These are phyloP conservation scores for Antrozous pallidus DNA, from an alignment of 2,797 vertebrate genomes.

Conservation along the genomic window DNA sequence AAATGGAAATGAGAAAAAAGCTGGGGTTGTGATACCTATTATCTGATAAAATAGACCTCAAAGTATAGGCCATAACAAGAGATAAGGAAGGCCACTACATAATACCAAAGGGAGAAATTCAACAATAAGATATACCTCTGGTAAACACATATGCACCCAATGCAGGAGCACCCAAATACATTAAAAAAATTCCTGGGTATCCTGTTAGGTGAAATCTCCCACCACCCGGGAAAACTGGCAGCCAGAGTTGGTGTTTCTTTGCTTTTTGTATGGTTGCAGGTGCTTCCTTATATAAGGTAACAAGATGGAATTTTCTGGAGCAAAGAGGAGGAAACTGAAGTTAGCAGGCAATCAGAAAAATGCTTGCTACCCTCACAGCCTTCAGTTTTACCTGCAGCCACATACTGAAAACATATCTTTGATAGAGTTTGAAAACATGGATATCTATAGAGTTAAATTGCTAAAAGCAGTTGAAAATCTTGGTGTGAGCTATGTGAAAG, in stretches of 20 bases:
- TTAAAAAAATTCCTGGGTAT: too few species aligned
- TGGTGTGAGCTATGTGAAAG: slow-evolving; percentile 89
- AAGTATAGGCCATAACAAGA: too few species aligned
- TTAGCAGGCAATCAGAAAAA: slow-evolving; percentile 49
- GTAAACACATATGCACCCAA: too few species aligned
- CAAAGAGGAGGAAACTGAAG: slow-evolving; percentile 67
- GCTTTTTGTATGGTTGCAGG: background rate
- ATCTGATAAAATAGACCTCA: too few species aligned
- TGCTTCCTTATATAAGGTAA: slow-evolving; percentile 7
- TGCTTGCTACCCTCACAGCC: slow-evolving; percentile 87
- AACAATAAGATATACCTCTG: too few species aligned
- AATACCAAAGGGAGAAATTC: too few species aligned
- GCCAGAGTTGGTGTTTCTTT: too few species aligned
- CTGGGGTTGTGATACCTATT: too few species aligned
- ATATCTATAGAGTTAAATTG: slow-evolving; percentile 92
- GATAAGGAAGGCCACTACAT: too few species aligned
- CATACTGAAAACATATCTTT: slow-evolving; percentile 93
- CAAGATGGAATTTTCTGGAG: slow-evolving; percentile 79
- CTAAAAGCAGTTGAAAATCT: slow-evolving; percentile 93
- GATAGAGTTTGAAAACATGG: slow-evolving; percentile 92
- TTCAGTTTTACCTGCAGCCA: slow-evolving; percentile 93
- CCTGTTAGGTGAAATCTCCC: slow-evolving; percentile 62
- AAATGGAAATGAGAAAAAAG: too few species aligned
- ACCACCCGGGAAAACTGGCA: background rate
- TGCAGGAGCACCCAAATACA: too few species aligned